A percentile compares a stretch with the other conserved stretches of the same genome.
Conservation (phyloP, 2,888 invertebrate genomes). For the Gymnoscelis rufifasciata region DNA sequence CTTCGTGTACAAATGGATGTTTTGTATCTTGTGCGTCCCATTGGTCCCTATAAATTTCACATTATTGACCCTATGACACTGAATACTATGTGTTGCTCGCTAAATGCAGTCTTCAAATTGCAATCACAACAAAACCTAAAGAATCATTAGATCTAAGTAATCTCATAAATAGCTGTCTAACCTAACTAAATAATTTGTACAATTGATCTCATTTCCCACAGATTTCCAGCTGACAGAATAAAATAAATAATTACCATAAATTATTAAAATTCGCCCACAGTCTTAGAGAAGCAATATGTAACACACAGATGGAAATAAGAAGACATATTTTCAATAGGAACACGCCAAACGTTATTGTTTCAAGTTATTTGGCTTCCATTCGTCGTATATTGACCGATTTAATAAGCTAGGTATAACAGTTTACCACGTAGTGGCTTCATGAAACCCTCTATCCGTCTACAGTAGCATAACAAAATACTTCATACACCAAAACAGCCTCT, state of each 20-base stretch:
- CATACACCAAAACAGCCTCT: constrained; percentile 62
- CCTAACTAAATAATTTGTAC: constrained; percentile 75
- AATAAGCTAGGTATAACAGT: constrained; percentile 27
- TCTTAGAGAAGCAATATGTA: constrained; percentile 58
- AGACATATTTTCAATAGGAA: constrained; percentile 72
- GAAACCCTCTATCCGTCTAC: constrained; percentile 36
- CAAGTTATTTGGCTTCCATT: constrained; percentile 57
- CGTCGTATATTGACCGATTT: constrained; percentile 41
- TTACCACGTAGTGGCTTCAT: constrained; percentile 35
- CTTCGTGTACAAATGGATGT: no score
- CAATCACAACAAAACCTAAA: constrained; percentile 67
- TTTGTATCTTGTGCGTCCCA: no score
- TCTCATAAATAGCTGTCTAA: constrained; percentile 75
- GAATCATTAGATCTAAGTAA: constrained; percentile 67
- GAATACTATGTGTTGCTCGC: constrained; percentile 57
- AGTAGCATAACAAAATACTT: constrained; percentile 22
- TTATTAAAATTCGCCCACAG: constrained; percentile 72
- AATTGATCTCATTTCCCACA: constrained; percentile 61
- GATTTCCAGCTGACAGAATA: constrained; percentile 56
- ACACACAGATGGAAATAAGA: constrained; percentile 54
- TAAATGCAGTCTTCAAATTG: constrained; percentile 73
- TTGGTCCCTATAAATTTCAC: constrained; percentile 10
- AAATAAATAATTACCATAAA: constrained; percentile 70
- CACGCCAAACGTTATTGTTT: constrained; percentile 52
- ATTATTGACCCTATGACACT: constrained; percentile 28